A percentile compares a stretch with the other conserved stretches of the same genome.
Conservation (phyloP, 1,140 invertebrate genomes). For the Melipona quadrifasciata region DNA sequence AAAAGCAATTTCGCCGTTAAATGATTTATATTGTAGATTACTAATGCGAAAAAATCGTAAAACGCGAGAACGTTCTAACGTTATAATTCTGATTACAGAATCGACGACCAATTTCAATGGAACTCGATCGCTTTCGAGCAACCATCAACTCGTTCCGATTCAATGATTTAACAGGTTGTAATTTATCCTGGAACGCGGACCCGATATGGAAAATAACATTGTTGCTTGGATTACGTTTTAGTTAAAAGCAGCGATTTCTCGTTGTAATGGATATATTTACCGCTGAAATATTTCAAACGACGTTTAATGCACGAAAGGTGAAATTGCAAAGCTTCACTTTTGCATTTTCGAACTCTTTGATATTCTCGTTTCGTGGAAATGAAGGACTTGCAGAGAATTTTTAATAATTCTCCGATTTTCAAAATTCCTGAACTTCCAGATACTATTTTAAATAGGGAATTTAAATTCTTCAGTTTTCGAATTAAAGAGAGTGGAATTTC, state of each 20-base stretch:
- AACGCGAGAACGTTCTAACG: not conserved
- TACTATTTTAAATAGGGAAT: too few species aligned
- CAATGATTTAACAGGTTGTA: not conserved
- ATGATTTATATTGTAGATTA: not conserved
- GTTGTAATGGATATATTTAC: too few species aligned
- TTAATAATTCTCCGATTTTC: not conserved
- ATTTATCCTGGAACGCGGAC: too few species aligned
- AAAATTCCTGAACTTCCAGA: too few species aligned
- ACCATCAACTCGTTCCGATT: not conserved
- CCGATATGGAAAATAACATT: not conserved
- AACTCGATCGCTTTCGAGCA: not conserved
- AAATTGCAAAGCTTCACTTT: not conserved
- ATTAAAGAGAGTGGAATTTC: too few species aligned
- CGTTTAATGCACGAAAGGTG: not conserved
- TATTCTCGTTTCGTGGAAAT: too few species aligned
- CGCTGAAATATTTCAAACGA: not conserved
- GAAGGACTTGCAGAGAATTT: too few species aligned
- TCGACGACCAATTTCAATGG: constrained; percentile 10
- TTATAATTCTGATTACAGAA: not conserved
- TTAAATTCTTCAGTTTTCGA: too few species aligned
- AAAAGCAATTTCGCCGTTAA: not conserved
- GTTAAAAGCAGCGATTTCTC: not conserved
- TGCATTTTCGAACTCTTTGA: not conserved
- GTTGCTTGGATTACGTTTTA: not conserved
- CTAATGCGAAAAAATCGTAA: constrained; percentile 8